A percentile compares a stretch with the other conserved stretches of the same genome.
Conservation (phyloP, 2,113 vertebrate genomes). For the Mola mola region DNA sequence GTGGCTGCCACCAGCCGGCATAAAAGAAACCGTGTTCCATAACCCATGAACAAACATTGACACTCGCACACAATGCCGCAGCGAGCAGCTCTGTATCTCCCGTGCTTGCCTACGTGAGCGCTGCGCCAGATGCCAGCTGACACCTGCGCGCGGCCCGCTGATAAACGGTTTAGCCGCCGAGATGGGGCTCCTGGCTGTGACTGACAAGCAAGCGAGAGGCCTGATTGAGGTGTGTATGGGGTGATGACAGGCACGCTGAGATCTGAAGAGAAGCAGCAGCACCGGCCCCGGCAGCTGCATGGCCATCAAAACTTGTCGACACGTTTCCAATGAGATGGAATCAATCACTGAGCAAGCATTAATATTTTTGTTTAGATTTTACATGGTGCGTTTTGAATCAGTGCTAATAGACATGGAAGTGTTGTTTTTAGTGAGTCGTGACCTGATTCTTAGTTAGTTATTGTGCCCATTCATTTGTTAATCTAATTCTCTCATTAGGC, state of each 20-base stretch:
- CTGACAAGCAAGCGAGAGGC: constrained; percentile 73
- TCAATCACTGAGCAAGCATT: constrained; percentile 3
- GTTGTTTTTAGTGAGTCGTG: too few relatives aligned
- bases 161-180: constrained; percentile 54
- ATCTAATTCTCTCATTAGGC: neutral
- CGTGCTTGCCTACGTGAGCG: constrained; percentile 25
- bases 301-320: constrained; percentile 69
- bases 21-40: constrained; percentile 13
- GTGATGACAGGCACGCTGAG: constrained; percentile 74
- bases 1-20: neutral
- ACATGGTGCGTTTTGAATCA: too few relatives aligned
- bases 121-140: constrained; percentile 49
- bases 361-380: constrained; percentile 1
- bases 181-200: constrained; percentile 59
- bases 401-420: too few relatives aligned
- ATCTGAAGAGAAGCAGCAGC: constrained; percentile 70
- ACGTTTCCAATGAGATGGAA: constrained; percentile 50
- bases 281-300: constrained; percentile 70
- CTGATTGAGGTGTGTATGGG: constrained; percentile 80
- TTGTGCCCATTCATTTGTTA: neutral
- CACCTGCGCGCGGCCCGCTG: constrained; percentile 69
- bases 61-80: constrained; percentile 16
- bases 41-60: constrained; percentile 47
- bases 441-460: too few relatives aligned
- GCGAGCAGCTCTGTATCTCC: constrained; percentile 5